Evolutionary conservation across 2,113 vertebrate species (phyloP), one percentile per base, ranked within the genome.

Genomic region (Leiothrix lutea): DNA sequence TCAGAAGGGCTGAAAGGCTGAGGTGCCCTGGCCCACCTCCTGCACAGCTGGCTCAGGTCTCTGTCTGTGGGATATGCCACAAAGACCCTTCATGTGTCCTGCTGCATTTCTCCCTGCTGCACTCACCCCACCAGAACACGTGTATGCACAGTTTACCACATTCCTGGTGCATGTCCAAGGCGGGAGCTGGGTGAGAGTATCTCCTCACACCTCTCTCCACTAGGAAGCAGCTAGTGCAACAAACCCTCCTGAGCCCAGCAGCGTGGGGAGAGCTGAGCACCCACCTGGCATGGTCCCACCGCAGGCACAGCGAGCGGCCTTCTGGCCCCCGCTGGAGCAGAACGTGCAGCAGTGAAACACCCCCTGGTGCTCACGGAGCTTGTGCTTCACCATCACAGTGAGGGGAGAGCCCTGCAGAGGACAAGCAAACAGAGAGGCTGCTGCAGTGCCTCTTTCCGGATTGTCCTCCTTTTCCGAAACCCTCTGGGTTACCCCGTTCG

Each of bases 321-420:
- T 99, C 95, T 98, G 97, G 14, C 99, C 99, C 57, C 98, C 98
- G 0, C 99, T 99, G 74, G 99, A 99, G 95, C 99, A 99, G 98
- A 99, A 99, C 0, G 98, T 98, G 95, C 99, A 99, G 97, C 99
- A 99, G 97, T 99, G 99, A 88, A 99, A 99, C 13, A 98, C 96
- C 0, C 99, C 99, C 1, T 29, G 57, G 95, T 99, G 99, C 29
- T 92, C 93, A 14, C 95, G 97, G 69, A 98, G 91, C 97, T 97
- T 98, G 51, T 80, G 98, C 93, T 92, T 98, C 95, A 99, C 99
- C 0, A 35, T 93, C 97, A 99, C 93, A 7, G 85, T 66, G 80
- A 99, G 99, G 0, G 99, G 99, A 5, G 99, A 99, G 20, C 99
- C 99, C 99, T 99, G 97, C 54, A 56, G 84, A 80, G 61, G 56